phyloP scores from a whole-genome alignment of 1,140 invertebrate genomes.

The Halyomorpha halys region DNA sequence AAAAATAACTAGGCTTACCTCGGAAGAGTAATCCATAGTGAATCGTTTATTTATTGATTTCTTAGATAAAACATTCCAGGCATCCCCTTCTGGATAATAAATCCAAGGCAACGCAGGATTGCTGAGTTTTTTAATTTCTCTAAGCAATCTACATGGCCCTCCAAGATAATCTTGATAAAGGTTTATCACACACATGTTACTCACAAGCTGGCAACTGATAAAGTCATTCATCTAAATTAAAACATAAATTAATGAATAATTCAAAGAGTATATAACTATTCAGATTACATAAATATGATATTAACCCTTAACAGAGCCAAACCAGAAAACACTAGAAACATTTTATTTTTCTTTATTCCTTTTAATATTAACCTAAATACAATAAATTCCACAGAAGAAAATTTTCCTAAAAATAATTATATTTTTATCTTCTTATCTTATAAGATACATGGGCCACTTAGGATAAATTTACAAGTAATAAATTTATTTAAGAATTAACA shows the following conservation, averaged over 20 bases:
- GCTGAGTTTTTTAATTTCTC: slow-evolving; percentile 36
- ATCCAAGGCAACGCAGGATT: slow-evolving; percentile 40
- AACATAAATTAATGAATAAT: neutral
- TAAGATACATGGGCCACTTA: no score
- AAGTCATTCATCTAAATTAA: slow-evolving; percentile 40
- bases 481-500: no score
- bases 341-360: no score
- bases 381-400: no score
- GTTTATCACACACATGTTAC: slow-evolving; percentile 56
- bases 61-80: slow-evolving; percentile 39
- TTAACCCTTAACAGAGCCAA: no score
- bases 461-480: no score
- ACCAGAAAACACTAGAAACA: no score
- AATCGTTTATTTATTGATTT: slow-evolving; percentile 43
- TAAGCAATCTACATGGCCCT: slow-evolving; percentile 41
- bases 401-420: no score
- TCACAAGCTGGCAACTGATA: slow-evolving; percentile 53
- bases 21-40: slow-evolving; percentile 39
- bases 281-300: no score
- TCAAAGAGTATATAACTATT: slow-evolving; percentile 12
- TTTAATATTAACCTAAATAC: no score
- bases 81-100: slow-evolving; percentile 44
- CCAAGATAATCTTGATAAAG: slow-evolving; percentile 42
- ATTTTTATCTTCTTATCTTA: no score
- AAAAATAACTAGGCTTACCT: slow-evolving; percentile 31